These are phyloP conservation scores for Gymnothorax javanicus DNA, from an alignment of 2,797 vertebrate species.

Conservation along the genomic window DNA sequence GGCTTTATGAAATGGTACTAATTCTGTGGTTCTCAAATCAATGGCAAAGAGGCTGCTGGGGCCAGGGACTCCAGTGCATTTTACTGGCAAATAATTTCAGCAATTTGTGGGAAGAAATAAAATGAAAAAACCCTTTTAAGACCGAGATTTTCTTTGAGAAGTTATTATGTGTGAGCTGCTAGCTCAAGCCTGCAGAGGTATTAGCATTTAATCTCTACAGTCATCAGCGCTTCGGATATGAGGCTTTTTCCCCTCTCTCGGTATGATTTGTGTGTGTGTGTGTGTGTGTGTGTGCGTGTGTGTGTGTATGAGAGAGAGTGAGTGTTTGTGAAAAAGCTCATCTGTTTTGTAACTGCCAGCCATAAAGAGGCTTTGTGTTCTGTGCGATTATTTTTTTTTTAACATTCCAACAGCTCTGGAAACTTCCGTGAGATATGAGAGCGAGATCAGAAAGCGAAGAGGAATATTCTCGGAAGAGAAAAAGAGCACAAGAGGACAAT, in stretches of 20 bases:
- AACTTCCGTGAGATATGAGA: constrained; percentile 26
- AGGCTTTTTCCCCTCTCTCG: constrained; percentile 43
- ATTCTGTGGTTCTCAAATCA: constrained; percentile 29
- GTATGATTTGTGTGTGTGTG: constrained; percentile 35
- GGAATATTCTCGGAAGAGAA: constrained; percentile 18
- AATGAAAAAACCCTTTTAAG: not conserved
- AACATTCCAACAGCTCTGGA: not conserved
- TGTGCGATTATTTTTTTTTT: constrained; percentile 45
- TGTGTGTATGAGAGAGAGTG: not conserved
- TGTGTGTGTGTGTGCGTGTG: constrained; percentile 35
- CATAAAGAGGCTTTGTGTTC: constrained; percentile 10
- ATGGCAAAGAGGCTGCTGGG: constrained; percentile 7
- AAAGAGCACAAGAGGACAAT: not conserved
- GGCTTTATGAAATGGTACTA: constrained; percentile 20
- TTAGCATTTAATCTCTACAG: constrained; percentile 62
- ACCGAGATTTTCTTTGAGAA: constrained; percentile 21
- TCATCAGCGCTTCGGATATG: constrained; percentile 64
- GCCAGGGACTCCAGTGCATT: constrained; percentile 29
- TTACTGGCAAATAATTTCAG: constrained; percentile 35
- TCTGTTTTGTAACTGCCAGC: constrained; percentile 43
- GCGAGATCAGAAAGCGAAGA: not conserved
- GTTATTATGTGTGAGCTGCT: constrained; percentile 33
- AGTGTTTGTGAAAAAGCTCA: constrained; percentile 9
- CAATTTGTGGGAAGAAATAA: constrained; percentile 37
- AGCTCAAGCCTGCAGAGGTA: constrained; percentile 52